Conservation (phyloP, 2,113 vertebrate genomes). For the Lampris megalopsis region DNA sequence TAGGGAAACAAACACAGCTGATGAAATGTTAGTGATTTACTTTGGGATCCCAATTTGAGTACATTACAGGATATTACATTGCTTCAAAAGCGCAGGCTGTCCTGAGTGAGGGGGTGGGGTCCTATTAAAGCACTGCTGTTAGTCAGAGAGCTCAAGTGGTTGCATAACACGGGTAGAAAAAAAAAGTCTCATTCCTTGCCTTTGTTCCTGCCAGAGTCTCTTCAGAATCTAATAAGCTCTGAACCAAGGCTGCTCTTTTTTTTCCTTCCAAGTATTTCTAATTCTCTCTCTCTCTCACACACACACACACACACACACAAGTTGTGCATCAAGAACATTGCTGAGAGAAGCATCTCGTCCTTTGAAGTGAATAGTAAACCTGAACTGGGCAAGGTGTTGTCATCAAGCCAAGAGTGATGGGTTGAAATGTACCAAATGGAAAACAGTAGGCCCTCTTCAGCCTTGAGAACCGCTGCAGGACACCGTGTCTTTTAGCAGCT, state of each 20-base stretch:
- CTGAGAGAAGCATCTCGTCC: slow-evolving; percentile 57
- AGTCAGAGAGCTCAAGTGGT: slow-evolving; percentile 70
- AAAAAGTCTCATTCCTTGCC: slow-evolving; percentile 75
- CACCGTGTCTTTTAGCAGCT: slow-evolving; percentile 68
- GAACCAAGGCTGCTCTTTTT: slow-evolving; percentile 73
- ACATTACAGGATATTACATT: slow-evolving; percentile 81
- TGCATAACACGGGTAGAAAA: slow-evolving; percentile 76
- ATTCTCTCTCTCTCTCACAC: slow-evolving; percentile 42
- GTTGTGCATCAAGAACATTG: slow-evolving; percentile 44
- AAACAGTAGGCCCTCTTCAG: slow-evolving; percentile 67
- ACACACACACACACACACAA: slow-evolving; percentile 43
- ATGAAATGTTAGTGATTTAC: slow-evolving; percentile 73
- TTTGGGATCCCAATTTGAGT: slow-evolving; percentile 77
- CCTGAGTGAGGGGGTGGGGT: slow-evolving; percentile 78
- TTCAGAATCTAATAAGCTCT: slow-evolving; percentile 78
- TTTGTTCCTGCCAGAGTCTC: slow-evolving; percentile 81
- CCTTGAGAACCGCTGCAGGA: slow-evolving; percentile 61
- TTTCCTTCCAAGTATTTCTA: slow-evolving; percentile 67
- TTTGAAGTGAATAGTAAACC: slow-evolving; percentile 71
- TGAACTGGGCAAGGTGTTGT: slow-evolving; percentile 64
- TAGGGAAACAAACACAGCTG: slow-evolving; percentile 59
- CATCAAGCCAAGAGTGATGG: slow-evolving; percentile 64
- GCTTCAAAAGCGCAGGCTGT: slow-evolving; percentile 79
- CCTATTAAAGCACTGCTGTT: slow-evolving; percentile 76
- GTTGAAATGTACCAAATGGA: slow-evolving; percentile 75